phyloP scores from a whole-genome alignment of 2,113 vertebrate species.

The Hippocampus comes region DNA sequence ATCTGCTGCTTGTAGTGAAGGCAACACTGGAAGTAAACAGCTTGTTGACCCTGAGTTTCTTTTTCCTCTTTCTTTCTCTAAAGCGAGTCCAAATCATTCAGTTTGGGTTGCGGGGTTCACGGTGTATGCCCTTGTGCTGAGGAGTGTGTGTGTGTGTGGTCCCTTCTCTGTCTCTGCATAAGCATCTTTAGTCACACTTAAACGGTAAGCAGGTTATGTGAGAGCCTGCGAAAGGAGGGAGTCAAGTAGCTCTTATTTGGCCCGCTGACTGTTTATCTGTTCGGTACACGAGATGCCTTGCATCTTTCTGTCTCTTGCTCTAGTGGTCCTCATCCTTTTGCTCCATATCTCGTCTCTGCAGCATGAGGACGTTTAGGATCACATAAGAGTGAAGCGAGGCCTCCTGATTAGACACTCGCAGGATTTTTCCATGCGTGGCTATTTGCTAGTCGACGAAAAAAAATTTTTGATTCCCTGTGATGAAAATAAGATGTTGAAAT shows the following conservation, averaged over 20 bases:
- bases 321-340: conserved; percentile 31
- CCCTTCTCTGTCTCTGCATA: conserved; percentile 34
- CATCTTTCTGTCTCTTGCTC: conserved; percentile 14
- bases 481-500: not conserved
- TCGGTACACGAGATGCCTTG: conserved; percentile 20
- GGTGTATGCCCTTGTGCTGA: conserved; percentile 4
- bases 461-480: not conserved
- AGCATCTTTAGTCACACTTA: conserved; percentile 52
- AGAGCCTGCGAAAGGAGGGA: conserved; percentile 32
- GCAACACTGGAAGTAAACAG: conserved; percentile 13
- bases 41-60: conserved; percentile 9
- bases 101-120: conserved; percentile 6
- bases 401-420: conserved; percentile 6
- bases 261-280: conserved; percentile 35
- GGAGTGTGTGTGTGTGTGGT: conserved; percentile 34
- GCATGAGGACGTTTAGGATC: conserved; percentile 26
- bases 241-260: conserved; percentile 36
- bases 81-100: conserved; percentile 16
- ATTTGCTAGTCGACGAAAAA: not conserved
- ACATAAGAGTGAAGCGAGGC: conserved; percentile 18
- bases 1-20: conserved; percentile 21
- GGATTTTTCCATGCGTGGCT: conserved; percentile 12
- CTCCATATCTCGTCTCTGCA: conserved; percentile 38
- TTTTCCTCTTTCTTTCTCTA: conserved; percentile 4
- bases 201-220: conserved; percentile 59